Base-by-base conservation (phyloP, 2,797 vertebrate species). In the Pipistrellus nathusii region DNA sequence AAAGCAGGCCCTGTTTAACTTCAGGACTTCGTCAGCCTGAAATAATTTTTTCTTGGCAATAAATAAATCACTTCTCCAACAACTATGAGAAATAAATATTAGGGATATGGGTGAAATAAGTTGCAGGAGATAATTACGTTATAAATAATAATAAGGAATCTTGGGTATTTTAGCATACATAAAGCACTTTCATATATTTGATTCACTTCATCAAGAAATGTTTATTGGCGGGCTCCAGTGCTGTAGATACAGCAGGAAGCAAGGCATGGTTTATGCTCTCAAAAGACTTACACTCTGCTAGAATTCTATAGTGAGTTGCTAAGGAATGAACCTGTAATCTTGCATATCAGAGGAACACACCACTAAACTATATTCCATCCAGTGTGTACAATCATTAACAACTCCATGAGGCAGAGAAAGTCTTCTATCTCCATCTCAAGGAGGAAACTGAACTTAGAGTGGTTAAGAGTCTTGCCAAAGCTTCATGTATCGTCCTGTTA, bases 41-140 rank as follows among this genome's bases (percentile, higher is more conserved):
- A 96, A 77, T 84, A 38, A 68, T 82, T 90, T 95, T 84, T 73
- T 62, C 51, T 51, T 55, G 48, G 51, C 35, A 85, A n/a, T 82
- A 48, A 89, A 73, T 88, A 93, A 93, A 38, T 80, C 38, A 66
- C 71, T 81, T 86, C 48, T 25, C 55, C 64, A 55, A 18, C 46
- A 85, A 87, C 35, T 53, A 44, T 41, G 71, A 92, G 64, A 86
- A 91, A 84, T 41, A 85, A 88, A 80, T 75, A 84, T 53, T 68
- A 92, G 51, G 81, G 35, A 41, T 55, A 8, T 86, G 20, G 68
- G 44, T 73, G 53, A 88, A 90, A 32, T 68, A 90, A 86, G 14
- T 57, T 75, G 30, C 9, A 11, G 48, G 59, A 92, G 66, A 85
- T 38, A 95, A 77, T 51, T 59, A 69, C 51, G 32, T 83, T 72